Percentiles rank a stretch among this genome's conserved stretches.
Conservation (phyloP, 2,797 vertebrate genomes). For the Galagoides demidoff region DNA sequence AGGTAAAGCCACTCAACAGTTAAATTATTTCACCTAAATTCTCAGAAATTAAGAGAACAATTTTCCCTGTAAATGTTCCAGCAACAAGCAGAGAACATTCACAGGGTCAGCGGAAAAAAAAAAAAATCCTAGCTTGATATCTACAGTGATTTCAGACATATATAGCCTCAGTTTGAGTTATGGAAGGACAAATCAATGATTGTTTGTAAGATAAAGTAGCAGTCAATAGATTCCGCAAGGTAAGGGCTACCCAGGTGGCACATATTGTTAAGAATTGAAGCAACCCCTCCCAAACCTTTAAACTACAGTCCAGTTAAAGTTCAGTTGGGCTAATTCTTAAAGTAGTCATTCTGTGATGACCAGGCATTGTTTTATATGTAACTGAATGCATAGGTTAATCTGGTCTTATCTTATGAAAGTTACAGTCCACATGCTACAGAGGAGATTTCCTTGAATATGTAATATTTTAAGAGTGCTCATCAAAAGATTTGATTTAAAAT, state of each 20-base stretch:
- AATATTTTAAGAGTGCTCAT: neutral
- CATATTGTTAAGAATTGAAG: neutral
- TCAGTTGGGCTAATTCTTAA: neutral
- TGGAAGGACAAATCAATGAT: neutral
- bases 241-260: neutral
- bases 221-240: neutral
- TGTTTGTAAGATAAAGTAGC: neutral
- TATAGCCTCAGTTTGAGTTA: neutral
- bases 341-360: neutral
- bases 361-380: neutral
- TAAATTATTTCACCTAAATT: constrained; percentile 53
- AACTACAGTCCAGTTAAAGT: neutral
- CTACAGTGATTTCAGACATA: neutral
- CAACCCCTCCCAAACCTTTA: neutral
- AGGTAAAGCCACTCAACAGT: neutral
- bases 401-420: neutral
- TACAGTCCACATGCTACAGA: neutral
- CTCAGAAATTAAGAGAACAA: constrained; percentile 42
- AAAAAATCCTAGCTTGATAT: neutral
- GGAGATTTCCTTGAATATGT: neutral
- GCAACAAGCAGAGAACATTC: neutral
- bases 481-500: neutral
- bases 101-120: neutral
- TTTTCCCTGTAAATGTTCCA: constrained; percentile 46
- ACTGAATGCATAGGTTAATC: neutral